These are phyloP conservation scores for Strongylocentrotus purpuratus DNA, from an alignment of 35 echinoderm and acorn worm species.

Conservation along the genomic window DNA sequence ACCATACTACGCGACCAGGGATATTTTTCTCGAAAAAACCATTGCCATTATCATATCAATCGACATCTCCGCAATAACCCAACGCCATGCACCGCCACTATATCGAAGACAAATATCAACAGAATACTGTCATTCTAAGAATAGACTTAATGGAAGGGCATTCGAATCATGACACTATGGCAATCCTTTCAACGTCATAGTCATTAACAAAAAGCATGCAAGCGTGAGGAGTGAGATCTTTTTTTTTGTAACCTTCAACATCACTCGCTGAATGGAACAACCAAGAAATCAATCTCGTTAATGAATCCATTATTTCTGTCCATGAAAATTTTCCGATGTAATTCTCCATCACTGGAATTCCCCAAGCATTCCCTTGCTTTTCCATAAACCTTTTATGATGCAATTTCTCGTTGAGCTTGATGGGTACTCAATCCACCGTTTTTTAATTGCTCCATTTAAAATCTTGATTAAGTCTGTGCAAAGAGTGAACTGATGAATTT, in stretches of 20 bases:
- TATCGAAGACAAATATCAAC: background rate
- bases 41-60: background rate
- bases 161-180: background rate
- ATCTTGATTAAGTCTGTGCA: background rate
- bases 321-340: background rate
- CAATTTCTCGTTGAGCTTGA: background rate
- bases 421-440: background rate
- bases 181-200: constrained; percentile 1
- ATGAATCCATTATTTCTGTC: constrained; percentile 11
- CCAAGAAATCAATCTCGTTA: background rate
- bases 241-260: background rate
- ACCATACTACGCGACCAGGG: no score
- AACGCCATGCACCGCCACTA: background rate
- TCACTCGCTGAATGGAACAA: background rate
- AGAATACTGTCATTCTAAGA: background rate
- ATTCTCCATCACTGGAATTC: background rate
- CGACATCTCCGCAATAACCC: background rate
- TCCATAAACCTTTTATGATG: background rate
- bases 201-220: background rate
- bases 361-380: background rate
- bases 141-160: background rate
- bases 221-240: background rate
- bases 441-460: background rate
- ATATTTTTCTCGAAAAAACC: background rate
- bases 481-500: background rate